Conservation (phyloP, 1,140 invertebrate species). For the Rhyacophila brunnea region DNA sequence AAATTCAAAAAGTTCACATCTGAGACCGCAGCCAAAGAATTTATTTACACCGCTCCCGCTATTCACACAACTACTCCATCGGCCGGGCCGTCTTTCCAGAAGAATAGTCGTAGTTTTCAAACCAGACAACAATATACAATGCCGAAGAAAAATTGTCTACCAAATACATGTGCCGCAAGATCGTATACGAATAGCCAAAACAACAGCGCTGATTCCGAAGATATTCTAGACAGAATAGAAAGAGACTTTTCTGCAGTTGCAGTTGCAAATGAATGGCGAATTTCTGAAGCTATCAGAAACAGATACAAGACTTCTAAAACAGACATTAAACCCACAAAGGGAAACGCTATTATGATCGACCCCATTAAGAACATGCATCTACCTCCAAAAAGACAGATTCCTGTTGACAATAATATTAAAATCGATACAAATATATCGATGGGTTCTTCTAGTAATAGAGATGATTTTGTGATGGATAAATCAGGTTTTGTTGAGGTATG, state of each 20-base stretch:
- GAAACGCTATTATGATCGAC: constrained; percentile 46
- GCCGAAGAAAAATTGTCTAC: no score
- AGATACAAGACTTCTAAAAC: constrained; percentile 25
- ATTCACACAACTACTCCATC: background rate
- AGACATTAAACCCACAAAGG: constrained; percentile 27
- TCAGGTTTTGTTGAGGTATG: constrained; percentile 69
- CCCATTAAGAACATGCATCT: no score
- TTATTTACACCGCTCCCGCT: constrained; percentile 45
- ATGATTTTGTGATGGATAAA: constrained; percentile 51
- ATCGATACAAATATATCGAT: no score
- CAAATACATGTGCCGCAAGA: no score
- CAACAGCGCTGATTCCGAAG: constrained; percentile 33
- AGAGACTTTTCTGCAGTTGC: constrained; percentile 42
- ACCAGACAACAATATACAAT: no score
- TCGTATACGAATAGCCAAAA: background rate
- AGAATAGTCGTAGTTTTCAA: no score
- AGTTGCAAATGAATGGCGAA: constrained; percentile 31
- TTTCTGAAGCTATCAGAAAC: constrained; percentile 43
- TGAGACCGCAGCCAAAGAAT: constrained; percentile 60
- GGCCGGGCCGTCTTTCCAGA: no score
- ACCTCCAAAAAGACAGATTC: background rate
- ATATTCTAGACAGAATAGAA: constrained; percentile 48
- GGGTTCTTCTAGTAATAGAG: no score
- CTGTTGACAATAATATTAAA: no score
- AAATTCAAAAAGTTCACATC: constrained; percentile 76